Evolutionary conservation across 2,888 invertebrate genomes (phyloP).

Genomic region (Pterostichus madidus): DNA sequence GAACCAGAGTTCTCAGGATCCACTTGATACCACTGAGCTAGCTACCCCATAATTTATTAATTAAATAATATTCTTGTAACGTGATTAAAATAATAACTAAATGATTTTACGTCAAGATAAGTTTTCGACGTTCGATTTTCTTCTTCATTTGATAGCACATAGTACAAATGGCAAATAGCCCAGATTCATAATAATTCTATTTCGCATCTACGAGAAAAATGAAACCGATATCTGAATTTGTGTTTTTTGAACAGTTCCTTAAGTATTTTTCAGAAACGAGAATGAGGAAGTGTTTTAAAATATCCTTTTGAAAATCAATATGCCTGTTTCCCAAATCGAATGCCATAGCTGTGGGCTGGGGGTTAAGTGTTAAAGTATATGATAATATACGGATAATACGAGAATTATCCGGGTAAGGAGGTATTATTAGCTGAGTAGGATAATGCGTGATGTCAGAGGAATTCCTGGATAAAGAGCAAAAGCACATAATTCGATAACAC

Average conservation of each 20-base stretch:
- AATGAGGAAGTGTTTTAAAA: slow-evolving; percentile 5
- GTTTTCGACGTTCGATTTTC: no score
- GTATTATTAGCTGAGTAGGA: slow-evolving; percentile 33
- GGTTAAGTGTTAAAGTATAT: not conserved
- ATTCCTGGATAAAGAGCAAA: not conserved
- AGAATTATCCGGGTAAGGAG: slow-evolving; percentile 50
- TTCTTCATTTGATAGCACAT: no score
- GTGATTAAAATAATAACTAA: no score
- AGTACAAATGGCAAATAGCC: no score
- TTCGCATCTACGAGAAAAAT: not conserved
- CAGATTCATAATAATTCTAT: no score
- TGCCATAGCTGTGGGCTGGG: slow-evolving; percentile 16
- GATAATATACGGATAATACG: slow-evolving; percentile 21
- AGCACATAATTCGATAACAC: not conserved
- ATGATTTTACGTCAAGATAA: no score
- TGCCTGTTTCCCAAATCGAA: slow-evolving; percentile 24
- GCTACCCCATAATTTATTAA: no score
- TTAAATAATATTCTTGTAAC: no score
- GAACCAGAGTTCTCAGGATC: no score
- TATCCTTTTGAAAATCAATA: slow-evolving; percentile 29
- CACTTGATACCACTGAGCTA: no score
- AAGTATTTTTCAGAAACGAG: slow-evolving; percentile 1
- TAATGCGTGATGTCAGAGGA: slow-evolving; percentile 8
- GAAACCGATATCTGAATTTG: not conserved
- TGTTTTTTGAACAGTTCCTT: slow-evolving; percentile 12